Conservation (phyloP, 2,113 vertebrate genomes). For the Thomomys bottae region DNA sequence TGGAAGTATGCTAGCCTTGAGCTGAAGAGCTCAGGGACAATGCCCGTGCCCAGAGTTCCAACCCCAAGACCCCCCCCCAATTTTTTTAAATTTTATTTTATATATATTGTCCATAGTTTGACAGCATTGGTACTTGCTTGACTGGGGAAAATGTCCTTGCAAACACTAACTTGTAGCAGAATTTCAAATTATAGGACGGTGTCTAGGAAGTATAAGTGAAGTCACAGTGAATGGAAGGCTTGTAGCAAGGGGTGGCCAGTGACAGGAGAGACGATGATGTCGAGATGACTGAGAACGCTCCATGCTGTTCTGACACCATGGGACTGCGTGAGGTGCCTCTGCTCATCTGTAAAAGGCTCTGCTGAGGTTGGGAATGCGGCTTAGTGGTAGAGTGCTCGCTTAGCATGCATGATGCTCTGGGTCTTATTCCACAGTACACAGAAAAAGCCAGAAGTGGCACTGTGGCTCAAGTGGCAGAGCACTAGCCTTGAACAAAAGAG, state of each 20-base stretch:
- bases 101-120: neutral
- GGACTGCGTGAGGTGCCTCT: neutral
- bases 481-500: too few relatives aligned
- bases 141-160: neutral
- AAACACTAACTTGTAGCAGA: conserved; percentile 1
- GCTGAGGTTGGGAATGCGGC: too few relatives aligned
- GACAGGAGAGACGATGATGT: neutral
- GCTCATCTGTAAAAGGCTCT: neutral
- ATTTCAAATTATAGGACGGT: neutral
- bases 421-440: too few relatives aligned
- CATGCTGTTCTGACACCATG: accelerated
- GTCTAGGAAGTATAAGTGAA: neutral
- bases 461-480: too few relatives aligned
- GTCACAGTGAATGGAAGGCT: neutral
- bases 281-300: accelerated
- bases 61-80: too few relatives aligned
- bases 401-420: too few relatives aligned
- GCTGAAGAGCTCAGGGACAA: too few relatives aligned
- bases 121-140: neutral
- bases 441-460: too few relatives aligned
- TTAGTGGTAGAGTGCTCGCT: too few relatives aligned
- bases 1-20: too few relatives aligned
- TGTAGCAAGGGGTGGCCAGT: neutral
- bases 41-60: too few relatives aligned
- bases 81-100: too few relatives aligned